Conservation (phyloP, 2,888 invertebrate species). For the Salticus scenicus region DNA sequence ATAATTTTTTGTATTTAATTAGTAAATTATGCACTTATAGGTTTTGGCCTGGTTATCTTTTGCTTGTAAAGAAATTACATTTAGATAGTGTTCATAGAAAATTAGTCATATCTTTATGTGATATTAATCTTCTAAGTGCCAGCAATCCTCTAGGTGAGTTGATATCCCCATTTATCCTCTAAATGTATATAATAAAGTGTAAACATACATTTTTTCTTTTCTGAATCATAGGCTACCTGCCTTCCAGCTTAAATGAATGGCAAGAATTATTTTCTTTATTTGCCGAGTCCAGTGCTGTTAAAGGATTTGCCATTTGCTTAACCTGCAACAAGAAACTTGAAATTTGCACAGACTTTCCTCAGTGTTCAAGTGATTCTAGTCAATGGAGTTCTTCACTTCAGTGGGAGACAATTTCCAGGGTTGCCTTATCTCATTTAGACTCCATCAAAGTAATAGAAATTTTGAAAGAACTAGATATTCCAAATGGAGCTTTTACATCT, state of each 20-base stretch:
- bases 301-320: slow-evolving; percentile 35
- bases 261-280: slow-evolving; percentile 45
- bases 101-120: slow-evolving; percentile 43
- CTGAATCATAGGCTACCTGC: slow-evolving; percentile 48
- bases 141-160: slow-evolving; percentile 42
- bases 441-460: slow-evolving; percentile 64
- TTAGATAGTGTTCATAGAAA: slow-evolving; percentile 44
- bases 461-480: slow-evolving; percentile 51
- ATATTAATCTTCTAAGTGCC: slow-evolving; percentile 52
- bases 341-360: slow-evolving; percentile 36
- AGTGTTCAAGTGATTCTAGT: slow-evolving; percentile 14
- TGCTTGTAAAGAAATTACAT: slow-evolving; percentile 35
- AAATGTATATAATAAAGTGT: too few species aligned
- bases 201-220: too few species aligned
- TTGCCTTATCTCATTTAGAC: slow-evolving; percentile 58
- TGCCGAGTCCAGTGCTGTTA: slow-evolving; percentile 27
- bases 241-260: slow-evolving; percentile 55
- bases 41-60: slow-evolving; percentile 54
- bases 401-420: slow-evolving; percentile 54
- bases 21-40: too few species aligned
- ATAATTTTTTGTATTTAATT: too few species aligned
- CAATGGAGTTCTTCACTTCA: slow-evolving; percentile 45
- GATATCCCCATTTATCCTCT: too few species aligned
- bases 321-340: slow-evolving; percentile 33
- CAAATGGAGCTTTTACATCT: slow-evolving; percentile 63